phyloP scores from a whole-genome alignment of 2,888 invertebrate genomes.

The Caradrina kadenii region DNA sequence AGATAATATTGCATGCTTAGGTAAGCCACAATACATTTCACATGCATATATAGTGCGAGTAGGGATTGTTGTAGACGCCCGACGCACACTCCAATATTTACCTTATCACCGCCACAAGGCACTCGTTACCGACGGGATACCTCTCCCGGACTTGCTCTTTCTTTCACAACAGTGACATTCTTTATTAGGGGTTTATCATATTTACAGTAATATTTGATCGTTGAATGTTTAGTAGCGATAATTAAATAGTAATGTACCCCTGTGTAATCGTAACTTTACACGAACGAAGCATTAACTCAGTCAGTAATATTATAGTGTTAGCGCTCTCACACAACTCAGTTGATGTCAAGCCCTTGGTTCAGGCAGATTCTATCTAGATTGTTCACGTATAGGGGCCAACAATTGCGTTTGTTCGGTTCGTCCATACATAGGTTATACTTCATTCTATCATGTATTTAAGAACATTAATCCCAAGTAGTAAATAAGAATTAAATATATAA shows the following conservation, averaged over 20 bases:
- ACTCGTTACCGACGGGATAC: conserved; percentile 4
- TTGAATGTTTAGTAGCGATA: conserved; percentile 48
- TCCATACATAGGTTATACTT: conserved; percentile 34
- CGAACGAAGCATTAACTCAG: conserved; percentile 16
- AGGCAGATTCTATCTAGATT: conserved; percentile 22
- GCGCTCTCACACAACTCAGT: conserved; percentile 13
- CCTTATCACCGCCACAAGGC: conserved; percentile 8
- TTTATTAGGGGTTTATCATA: conserved; percentile 44
- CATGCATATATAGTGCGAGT: conserved; percentile 16
- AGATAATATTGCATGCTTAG: conserved; percentile 66
- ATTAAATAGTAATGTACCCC: conserved; percentile 30
- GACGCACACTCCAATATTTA: conserved; percentile 32
- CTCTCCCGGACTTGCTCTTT: neutral
- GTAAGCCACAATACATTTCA: conserved; percentile 53
- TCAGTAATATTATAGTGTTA: neutral
- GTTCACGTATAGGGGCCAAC: conserved; percentile 64
- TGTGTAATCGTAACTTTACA: conserved; percentile 32
- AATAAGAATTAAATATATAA: conserved; percentile 49
- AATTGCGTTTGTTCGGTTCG: conserved; percentile 49
- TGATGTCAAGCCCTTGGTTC: conserved; percentile 6
- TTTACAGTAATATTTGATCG: conserved; percentile 45
- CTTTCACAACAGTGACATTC: conserved; percentile 18
- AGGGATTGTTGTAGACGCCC: conserved; percentile 37
- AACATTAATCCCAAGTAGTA: conserved; percentile 29
- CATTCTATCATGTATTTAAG: conserved; percentile 38